Evolutionary conservation across 2,113 vertebrate species (phyloP), one percentile per base, ranked within the genome.

Genomic region (Chascanopsetta lugubris): DNA sequence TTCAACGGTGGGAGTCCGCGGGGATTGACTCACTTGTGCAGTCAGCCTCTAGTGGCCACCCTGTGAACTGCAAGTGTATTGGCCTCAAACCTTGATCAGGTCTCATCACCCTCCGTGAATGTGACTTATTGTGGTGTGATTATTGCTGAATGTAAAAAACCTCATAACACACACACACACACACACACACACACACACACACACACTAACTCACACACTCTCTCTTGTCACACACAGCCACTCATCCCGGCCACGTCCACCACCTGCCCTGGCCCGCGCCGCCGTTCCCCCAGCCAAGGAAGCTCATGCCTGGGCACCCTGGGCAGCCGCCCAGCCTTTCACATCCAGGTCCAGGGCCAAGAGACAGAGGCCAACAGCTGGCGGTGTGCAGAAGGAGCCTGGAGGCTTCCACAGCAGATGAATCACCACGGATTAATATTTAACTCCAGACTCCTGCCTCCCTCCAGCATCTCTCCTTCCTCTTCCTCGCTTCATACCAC

Each of bases 401-500:
- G 87, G 67, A 87, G 85, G 88, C 91, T 84, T 88, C 85, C 87
- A 89, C 88, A 81, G 87, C 86, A 89, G 76, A 92, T 92, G 88
- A 92, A 91, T 92, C 91, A 90, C 87, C 86, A 75, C 79, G 80
- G 85, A 92, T 92, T 92, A 91, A 93, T 92, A 92, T 91, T 92
- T 91, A 90, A 92, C 91, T 92, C 80, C 87, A 87, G 88, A 86
- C 84, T 92, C 84, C 85, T 89, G 84, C 89, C 88, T 48, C 85
- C 87, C 85, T 89, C 79, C 40, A 92, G 89, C 87, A 82, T 85
- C 80, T 85, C 72, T 77, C 80, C 78, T 62, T 34, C 68, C 61
- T 58, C 76, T 71, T 58, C 59, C 67, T 65, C 72, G 45, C 54
- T 65, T 66, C 60, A 60, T 36, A 59, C 82, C 62, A 38, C 58